phyloP scores from a whole-genome alignment of 2,797 vertebrate species.

The Nasua narica region DNA sequence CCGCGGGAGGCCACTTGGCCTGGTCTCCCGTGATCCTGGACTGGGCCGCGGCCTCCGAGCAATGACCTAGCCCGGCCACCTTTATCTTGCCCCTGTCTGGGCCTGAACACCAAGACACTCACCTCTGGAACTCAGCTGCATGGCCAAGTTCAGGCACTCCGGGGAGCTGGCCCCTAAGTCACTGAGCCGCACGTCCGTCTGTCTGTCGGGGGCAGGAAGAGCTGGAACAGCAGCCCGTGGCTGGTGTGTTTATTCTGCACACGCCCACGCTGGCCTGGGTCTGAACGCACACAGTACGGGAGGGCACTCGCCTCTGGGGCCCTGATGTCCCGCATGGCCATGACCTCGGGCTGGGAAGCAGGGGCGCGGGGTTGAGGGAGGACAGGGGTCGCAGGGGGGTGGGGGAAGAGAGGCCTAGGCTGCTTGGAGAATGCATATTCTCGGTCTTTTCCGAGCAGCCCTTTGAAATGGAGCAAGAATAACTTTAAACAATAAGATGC shows the following conservation, averaged over 20 bases:
- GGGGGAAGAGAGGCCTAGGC: background rate
- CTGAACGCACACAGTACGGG: background rate
- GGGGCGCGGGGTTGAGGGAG: background rate
- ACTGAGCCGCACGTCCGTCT: background rate
- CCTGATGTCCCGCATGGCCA: background rate
- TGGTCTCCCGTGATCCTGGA: background rate
- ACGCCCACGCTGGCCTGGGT: background rate
- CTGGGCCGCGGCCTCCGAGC: background rate
- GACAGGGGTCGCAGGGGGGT: background rate
- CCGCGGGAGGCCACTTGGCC: background rate
- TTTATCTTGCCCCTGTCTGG: background rate
- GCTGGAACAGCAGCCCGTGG: background rate
- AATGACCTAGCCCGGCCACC: background rate
- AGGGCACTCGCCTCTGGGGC: background rate
- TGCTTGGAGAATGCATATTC: slow-evolving; percentile 57
- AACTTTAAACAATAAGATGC: slow-evolving; percentile 78
- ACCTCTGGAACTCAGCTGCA: background rate
- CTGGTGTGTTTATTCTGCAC: fast-evolving
- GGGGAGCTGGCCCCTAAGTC: background rate
- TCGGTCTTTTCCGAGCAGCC: slow-evolving; percentile 67
- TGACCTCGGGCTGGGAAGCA: background rate
- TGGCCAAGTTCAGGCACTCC: background rate
- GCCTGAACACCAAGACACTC: background rate
- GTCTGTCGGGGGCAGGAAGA: background rate
- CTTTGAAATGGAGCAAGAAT: slow-evolving; percentile 78